A percentile compares a stretch with the other conserved stretches of the same genome.
Evolutionary conservation across 1,140 invertebrate species (phyloP).

Genomic region (Temnothorax longispinosus): DNA sequence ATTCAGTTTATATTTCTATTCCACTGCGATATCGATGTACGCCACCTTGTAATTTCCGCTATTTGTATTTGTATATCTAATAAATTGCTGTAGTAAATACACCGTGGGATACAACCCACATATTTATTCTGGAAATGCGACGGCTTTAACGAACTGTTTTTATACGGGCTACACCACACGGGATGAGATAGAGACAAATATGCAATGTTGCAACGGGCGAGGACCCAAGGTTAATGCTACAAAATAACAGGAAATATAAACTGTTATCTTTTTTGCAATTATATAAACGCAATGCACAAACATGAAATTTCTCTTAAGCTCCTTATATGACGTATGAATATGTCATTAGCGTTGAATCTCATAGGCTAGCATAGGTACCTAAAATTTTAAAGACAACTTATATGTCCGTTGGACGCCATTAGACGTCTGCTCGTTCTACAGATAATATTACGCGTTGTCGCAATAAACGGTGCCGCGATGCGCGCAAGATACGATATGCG

Average conservation of each 20-base stretch:
- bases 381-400: background rate
- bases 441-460: background rate
- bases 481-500: background rate
- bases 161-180: background rate
- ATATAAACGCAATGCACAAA: background rate
- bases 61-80: constrained; percentile 18
- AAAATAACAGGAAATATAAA: constrained; percentile 19
- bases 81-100: constrained; percentile 29
- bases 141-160: constrained; percentile 45
- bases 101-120: constrained; percentile 14
- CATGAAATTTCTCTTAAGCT: background rate
- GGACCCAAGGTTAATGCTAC: constrained; percentile 9
- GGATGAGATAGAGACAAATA: constrained; percentile 13
- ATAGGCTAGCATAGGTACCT: background rate
- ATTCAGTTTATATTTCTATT: background rate
- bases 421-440: background rate
- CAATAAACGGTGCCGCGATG: background rate
- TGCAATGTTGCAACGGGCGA: background rate
- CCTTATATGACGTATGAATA: background rate
- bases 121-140: constrained; percentile 47
- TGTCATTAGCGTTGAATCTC: background rate
- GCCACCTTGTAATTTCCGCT: constrained; percentile 8
- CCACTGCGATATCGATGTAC: background rate
- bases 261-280: constrained; percentile 9
- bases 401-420: background rate